Conservation (phyloP, 2,113 vertebrate species). For the Coryphaenoides rupestris region DNA sequence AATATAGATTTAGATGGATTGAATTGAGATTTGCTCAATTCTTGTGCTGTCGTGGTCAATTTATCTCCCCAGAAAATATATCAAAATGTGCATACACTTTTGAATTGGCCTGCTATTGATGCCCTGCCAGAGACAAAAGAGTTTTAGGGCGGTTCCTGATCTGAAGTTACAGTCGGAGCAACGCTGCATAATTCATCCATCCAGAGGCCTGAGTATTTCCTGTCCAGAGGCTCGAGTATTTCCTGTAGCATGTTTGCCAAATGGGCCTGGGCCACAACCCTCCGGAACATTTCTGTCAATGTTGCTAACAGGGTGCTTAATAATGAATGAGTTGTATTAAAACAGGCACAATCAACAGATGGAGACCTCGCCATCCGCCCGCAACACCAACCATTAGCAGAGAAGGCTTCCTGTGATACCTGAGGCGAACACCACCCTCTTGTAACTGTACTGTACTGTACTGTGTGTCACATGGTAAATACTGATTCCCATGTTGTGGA, state of each 20-base stretch:
- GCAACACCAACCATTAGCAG: background rate
- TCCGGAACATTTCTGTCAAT: conserved; percentile 60
- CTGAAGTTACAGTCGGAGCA: conserved; percentile 34
- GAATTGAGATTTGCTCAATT: too few relatives aligned
- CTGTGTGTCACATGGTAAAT: too few relatives aligned
- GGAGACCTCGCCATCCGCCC: background rate
- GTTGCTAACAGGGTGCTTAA: conserved; percentile 58
- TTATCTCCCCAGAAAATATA: background rate
- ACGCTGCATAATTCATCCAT: conserved; percentile 51
- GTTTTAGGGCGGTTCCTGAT: conserved; percentile 9
- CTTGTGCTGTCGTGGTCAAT: too few relatives aligned
- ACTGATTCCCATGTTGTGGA: too few relatives aligned
- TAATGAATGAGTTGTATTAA: conserved; percentile 58
- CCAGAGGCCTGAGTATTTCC: conserved; percentile 54
- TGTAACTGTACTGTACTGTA: too few relatives aligned
- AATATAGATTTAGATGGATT: too few relatives aligned
- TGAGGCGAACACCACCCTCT: too few relatives aligned
- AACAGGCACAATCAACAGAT: conserved; percentile 25
- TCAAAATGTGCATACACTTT: background rate
- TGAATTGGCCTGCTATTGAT: background rate
- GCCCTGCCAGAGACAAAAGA: background rate
- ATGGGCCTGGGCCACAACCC: conserved; percentile 45
- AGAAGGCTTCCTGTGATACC: too few relatives aligned
- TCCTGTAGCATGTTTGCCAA: conserved; percentile 54
- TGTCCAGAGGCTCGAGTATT: conserved; percentile 51